Base-by-base conservation (phyloP, 1,140 invertebrate species). In the Bombus breviceps region DNA sequence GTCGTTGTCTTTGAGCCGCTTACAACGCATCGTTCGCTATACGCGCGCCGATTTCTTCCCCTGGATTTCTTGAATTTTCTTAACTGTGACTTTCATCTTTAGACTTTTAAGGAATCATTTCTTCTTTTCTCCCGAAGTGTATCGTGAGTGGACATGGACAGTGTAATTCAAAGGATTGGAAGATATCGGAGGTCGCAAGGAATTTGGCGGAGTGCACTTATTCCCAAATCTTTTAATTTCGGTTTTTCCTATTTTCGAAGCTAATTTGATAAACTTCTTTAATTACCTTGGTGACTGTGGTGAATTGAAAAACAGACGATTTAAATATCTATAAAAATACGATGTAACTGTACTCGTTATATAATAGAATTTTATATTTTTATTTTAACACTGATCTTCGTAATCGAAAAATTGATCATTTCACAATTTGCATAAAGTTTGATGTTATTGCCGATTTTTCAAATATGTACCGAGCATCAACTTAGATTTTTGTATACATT, bases 1-100 rank as follows among this genome's bases (percentile, higher is more conserved):
- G 89, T 91, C 84, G 89, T 82, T 78, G 81, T 72, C 84, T 86
- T 90, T 88, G 83, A 72, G 83, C 53, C 89, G 89, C 37, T 81
- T 73, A 72, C 78, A 57, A 82, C 84, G 59, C 66, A 80, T 85
- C 89, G 89, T 78, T n/a, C 59, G 59, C 28, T 62, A 13, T 62
- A n/a, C 59, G 59, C 28, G 62, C 25, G 10, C 22, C 68, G 37
- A 69, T 76, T 34, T 18, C 25, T 37, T 28, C 53, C 47, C 47
- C 47, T 53, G 47, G 47, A 25, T 47, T 28, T 3, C 8, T 59
- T 59, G 18, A 5, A 43, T 8, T 22, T 15, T 32, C 72, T 37
- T 15, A 41, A 28, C 37, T 13, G 72, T 32, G 41, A 32, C 6
- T 73, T 32, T 73, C 28, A 22, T 8, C n/a, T 43, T 53, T 9